Conservation (phyloP, 2,888 invertebrate species). For the Hermodice carunculata region DNA sequence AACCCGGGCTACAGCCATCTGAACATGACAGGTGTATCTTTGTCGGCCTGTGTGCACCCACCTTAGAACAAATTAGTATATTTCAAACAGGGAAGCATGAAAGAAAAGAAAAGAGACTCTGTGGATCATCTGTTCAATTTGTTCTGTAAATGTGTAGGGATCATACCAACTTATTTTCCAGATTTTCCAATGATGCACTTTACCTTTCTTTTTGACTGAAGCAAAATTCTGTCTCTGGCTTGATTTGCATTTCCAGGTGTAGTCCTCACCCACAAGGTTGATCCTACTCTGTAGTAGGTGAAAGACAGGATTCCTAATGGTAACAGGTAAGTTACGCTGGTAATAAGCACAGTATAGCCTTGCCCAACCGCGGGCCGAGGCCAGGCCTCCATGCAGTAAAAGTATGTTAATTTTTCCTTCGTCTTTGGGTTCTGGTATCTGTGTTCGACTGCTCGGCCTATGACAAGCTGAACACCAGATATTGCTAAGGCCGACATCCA, state of each 20-base stretch:
- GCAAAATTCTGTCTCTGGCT: constrained; percentile 3
- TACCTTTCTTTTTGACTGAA: constrained; percentile 17
- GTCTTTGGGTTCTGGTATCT: background rate
- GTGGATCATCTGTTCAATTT: too few species aligned
- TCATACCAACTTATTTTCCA: too few species aligned
- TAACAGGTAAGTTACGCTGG: constrained; percentile 3
- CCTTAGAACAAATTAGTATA: too few species aligned
- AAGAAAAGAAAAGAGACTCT: too few species aligned
- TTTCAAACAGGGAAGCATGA: too few species aligned
- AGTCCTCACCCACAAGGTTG: constrained; percentile 2
- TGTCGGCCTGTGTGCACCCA: too few species aligned
- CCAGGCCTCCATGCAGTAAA: constrained; percentile 6
- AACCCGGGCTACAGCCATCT: too few species aligned
- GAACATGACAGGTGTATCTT: too few species aligned
- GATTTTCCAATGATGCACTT: too few species aligned
- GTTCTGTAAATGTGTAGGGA: too few species aligned
- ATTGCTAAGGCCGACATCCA: background rate
- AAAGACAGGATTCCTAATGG: constrained; percentile 1
- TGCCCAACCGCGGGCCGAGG: background rate
- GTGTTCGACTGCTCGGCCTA: background rate
- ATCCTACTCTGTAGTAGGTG: constrained; percentile 14
- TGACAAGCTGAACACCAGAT: background rate
- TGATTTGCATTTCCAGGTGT: constrained; percentile 11
- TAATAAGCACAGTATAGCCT: constrained; percentile 6
- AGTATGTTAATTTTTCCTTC: background rate